Conservation (phyloP, 2,113 vertebrate species). For the Ceuthmochares aereus region DNA sequence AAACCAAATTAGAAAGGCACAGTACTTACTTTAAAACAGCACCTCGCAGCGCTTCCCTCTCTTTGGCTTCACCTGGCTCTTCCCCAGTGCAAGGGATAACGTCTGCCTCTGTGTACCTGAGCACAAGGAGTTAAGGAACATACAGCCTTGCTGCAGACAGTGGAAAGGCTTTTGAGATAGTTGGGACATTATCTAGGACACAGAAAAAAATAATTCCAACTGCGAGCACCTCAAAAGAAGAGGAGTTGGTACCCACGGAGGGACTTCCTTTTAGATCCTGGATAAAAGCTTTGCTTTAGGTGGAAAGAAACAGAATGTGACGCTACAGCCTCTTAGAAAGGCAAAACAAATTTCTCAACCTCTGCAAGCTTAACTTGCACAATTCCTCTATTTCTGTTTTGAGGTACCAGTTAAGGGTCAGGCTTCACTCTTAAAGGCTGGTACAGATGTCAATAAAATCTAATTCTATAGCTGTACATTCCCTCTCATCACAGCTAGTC, state of each 20-base stretch:
- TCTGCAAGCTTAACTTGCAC: neutral
- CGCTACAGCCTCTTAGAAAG: neutral
- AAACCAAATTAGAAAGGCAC: neutral
- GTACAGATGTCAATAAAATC: neutral
- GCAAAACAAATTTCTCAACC: neutral
- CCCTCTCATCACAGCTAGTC: neutral
- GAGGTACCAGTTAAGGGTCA: neutral
- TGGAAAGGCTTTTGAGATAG: neutral
- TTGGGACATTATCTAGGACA: neutral
- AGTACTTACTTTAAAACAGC: conserved; percentile 94
- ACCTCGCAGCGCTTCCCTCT: conserved; percentile 94
- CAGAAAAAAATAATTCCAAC: neutral
- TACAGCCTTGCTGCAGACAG: neutral
- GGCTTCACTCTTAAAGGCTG: neutral
- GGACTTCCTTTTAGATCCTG: neutral
- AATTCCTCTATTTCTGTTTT: neutral
- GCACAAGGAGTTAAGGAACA: conserved; percentile 78
- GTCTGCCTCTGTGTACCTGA: conserved; percentile 97
- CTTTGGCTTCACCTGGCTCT: conserved; percentile 97
- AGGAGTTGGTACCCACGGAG: neutral
- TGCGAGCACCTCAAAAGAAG: neutral
- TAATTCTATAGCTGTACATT: neutral
- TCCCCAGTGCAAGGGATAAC: conserved; percentile 98
- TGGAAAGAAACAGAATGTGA: neutral
- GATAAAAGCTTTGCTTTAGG: neutral